phyloP scores from a whole-genome alignment of 2,113 vertebrate species.

The Hirundichthys speculiger region DNA sequence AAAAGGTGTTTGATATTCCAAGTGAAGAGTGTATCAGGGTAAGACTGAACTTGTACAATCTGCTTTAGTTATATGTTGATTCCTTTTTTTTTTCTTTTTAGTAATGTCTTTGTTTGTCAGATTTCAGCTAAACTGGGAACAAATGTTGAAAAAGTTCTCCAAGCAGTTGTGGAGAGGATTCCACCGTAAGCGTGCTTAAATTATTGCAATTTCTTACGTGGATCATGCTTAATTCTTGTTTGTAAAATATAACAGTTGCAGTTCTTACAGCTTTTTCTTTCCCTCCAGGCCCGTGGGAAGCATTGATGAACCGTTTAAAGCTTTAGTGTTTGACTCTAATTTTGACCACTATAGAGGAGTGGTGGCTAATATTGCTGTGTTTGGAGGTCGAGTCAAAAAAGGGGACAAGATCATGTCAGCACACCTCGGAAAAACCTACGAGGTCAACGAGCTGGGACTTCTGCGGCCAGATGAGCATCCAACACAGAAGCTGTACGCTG shows the following conservation, averaged over 20 bases:
- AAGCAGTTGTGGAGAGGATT: conserved; percentile 88
- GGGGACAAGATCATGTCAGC: conserved; percentile 89
- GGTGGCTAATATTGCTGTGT: conserved; percentile 89
- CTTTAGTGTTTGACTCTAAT: conserved; percentile 94
- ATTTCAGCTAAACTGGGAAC: conserved; percentile 96
- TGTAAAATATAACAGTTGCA: no score
- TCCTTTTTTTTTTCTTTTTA: neutral
- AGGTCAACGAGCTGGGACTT: conserved; percentile 93
- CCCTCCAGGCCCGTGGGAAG: conserved; percentile 81
- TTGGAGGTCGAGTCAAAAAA: conserved; percentile 88
- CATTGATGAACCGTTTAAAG: conserved; percentile 84
- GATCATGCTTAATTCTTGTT: neutral
- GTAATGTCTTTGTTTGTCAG: conserved; percentile 68
- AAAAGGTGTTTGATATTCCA: conserved; percentile 95
- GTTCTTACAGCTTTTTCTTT: neutral
- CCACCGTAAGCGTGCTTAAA: conserved; percentile 86
- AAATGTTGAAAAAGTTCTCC: conserved; percentile 90
- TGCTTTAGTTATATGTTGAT: neutral
- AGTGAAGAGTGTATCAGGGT: conserved; percentile 90
- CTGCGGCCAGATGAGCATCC: conserved; percentile 88
- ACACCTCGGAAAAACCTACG: conserved; percentile 87
- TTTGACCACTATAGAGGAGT: conserved; percentile 96
- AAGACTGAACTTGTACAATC: conserved; percentile 35
- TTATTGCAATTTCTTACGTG: neutral
- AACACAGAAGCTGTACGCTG: conserved; percentile 84